Base-by-base conservation (phyloP, 1,140 invertebrate species). In the Cotesia typhae region DNA sequence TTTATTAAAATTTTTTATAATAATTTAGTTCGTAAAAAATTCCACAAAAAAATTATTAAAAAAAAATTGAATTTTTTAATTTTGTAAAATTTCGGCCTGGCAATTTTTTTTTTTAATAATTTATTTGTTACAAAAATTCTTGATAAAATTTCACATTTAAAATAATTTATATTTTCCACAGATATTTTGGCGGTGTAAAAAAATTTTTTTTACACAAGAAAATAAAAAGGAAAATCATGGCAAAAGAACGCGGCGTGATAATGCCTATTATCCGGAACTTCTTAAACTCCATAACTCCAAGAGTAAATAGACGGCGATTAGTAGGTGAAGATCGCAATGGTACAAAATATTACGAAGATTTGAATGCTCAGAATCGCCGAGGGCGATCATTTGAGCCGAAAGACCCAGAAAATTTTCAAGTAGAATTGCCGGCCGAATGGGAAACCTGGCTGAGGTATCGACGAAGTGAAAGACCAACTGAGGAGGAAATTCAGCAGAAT, bases 311-410 rank as follows among this genome's bases (percentile, higher is more conserved):
- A 71, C 38, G 51, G 36, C n/a, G 66, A 59, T 20, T 28, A 55
- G 74, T 85, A 78, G 93, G 93, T 12, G 89, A 90, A 80, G 94
- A 96, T 86, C 90, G 92, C 77, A 90, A 92, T 79, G 94, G 94
- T 1, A 96, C 94, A 79, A 91, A 91, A 79, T 96, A 94, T 83
- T 96, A 88, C 82, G 94, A 96, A 87, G 91, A 92, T 69, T 89
- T 90, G 14, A 84, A 90, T 57, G 89, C 88, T 0, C 91, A 90
- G 79, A 87, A 90, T 57, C 91, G 88, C 76, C 77, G 90, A 0
- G 88, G 88, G 1, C 83, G 94, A 67, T 95, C 90, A 89, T 95
- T 94, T 85, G 89, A 89, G 70, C 92, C 94, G 0, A 79, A 85
- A 0, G 85, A 88, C 17, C 90, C 90, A 53, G 86, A 90, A 0